Percentiles rank a stretch among this genome's conserved stretches.
These are phyloP conservation scores for Cataglyphis livida DNA, from an alignment of 2,888 invertebrate genomes.

Conservation along the genomic window DNA sequence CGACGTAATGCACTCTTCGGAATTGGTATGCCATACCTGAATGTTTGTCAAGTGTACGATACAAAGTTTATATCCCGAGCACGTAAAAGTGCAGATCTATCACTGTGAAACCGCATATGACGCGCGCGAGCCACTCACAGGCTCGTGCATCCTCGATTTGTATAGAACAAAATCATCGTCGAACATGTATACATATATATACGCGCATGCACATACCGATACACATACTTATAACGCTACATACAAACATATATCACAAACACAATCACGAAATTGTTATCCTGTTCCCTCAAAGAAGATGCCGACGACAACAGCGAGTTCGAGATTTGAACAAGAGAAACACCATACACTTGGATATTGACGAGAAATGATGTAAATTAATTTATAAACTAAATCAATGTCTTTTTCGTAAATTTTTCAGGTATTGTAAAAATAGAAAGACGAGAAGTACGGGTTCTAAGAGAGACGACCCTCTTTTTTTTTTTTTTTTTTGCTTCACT, in stretches of 20 bases:
- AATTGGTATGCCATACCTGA: constrained; percentile 82
- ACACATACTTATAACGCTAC: constrained; percentile 23
- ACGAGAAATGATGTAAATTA: constrained; percentile 45
- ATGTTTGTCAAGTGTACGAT: constrained; percentile 82
- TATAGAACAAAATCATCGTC: constrained; percentile 46
- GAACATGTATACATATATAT: constrained; percentile 52
- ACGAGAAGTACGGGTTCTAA: constrained; percentile 39
- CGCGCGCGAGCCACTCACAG: constrained; percentile 51
- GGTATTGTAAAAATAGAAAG: constrained; percentile 39
- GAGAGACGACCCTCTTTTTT: constrained; percentile 12
- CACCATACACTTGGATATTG: constrained; percentile 45
- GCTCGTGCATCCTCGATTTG: constrained; percentile 43
- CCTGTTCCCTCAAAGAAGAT: constrained; percentile 35
- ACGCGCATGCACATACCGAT: constrained; percentile 54
- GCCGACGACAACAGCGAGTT: constrained; percentile 41
- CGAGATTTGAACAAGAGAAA: constrained; percentile 33
- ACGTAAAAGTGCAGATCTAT: constrained; percentile 59
- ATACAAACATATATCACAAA: constrained; percentile 30
- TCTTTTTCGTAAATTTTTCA: constrained; percentile 57
- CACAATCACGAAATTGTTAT: constrained; percentile 33
- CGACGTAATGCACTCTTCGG: constrained; percentile 82
- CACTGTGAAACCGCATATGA: constrained; percentile 32
- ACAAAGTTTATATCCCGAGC: constrained; percentile 60
- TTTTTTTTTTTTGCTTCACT: constrained; percentile 13
- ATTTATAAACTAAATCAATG: constrained; percentile 31